Base-by-base conservation (phyloP, 2,888 invertebrate species). In the Rhamnusium bicolor region DNA sequence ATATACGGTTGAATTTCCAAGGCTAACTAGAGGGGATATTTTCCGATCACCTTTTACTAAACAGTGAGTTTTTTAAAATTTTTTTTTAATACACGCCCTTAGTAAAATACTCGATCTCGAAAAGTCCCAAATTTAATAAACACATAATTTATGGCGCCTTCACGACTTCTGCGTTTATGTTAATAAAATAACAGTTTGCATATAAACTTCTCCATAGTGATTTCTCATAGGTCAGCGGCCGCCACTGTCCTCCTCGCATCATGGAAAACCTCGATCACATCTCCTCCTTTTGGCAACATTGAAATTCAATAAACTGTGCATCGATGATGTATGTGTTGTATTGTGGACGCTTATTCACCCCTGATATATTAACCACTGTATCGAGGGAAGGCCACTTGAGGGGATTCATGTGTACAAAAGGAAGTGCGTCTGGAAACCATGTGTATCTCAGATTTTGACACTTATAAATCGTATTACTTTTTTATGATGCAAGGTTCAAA, bases 221-320 rank as follows among this genome's bases (percentile, higher is more conserved):
- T 40, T 32, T n/a, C 40, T n/a, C 10, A 1, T 4, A n/a, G 40
- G 12, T 12, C 40, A 12, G 40, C 51, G 19, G 51, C 51, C 66
- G 66, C 54, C 67, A n/a, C 67, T 67, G 67, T 24, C 12, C 40
- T 19, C 16, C 7, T 18, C 47, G 47, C 47, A 69, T 70, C 70
- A 72, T 51, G 76, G 76, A 67, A 72, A 72, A 67, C 69, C 62
- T 67, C 68, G 68, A 71, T 69, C 65, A 53, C 69, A 63, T 72
- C 72, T 68, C 69, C 76, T 58, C 79, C 73, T 79, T 80, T 80
- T 78, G 78, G 80, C 78, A 82, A 84, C 83, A 82, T 83, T 83
- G 83, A 82, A 83, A 83, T 83, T 83, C 83, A 82, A 84, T 84
- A 83, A 84, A 81, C 80, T 81, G 79, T 80, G 76, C 80, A 82